Evolutionary conservation across 2,888 invertebrate genomes (phyloP).

Genomic region (Clostera curtula): DNA sequence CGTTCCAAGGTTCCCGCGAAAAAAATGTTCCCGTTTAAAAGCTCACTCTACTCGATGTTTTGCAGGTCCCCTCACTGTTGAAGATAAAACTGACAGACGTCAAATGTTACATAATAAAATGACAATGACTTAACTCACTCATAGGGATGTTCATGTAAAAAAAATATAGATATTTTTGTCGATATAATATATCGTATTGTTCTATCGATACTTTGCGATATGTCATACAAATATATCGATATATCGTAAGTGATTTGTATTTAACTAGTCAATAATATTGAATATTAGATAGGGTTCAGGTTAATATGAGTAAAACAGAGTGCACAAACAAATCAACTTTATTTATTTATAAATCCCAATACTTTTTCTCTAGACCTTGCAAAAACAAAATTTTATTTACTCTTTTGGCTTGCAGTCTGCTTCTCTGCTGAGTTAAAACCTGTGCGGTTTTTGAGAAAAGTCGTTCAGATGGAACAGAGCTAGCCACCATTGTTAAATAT

Average conservation of each 20-base stretch:
- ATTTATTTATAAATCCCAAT: slow-evolving; percentile 13
- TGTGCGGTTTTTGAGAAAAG: slow-evolving; percentile 10
- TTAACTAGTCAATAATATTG: slow-evolving; percentile 11
- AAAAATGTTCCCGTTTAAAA: too few species aligned
- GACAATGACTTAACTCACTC: too few species aligned
- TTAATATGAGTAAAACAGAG: slow-evolving; percentile 7
- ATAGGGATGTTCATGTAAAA: slow-evolving; percentile 9
- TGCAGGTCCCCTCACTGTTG: too few species aligned
- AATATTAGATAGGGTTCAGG: slow-evolving; percentile 10
- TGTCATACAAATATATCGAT: slow-evolving; percentile 18
- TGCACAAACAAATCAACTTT: slow-evolving; percentile 5
- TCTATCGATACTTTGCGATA: slow-evolving; percentile 16
- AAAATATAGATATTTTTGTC: slow-evolving; percentile 13
- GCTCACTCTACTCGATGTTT: too few species aligned
- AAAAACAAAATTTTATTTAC: slow-evolving; percentile 16
- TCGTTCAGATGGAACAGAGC: slow-evolving; percentile 15
- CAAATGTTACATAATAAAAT: too few species aligned
- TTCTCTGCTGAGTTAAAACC: slow-evolving; percentile 16
- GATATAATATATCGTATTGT: slow-evolving; percentile 15
- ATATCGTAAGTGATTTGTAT: slow-evolving; percentile 10
- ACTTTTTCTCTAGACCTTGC: slow-evolving; percentile 10
- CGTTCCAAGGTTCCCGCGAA: too few species aligned
- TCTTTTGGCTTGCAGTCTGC: slow-evolving; percentile 13
- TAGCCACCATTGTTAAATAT: slow-evolving; percentile 16
- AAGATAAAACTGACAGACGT: too few species aligned